Conservation (phyloP, 2,113 vertebrate species). For the Dryoscopus gambensis region DNA sequence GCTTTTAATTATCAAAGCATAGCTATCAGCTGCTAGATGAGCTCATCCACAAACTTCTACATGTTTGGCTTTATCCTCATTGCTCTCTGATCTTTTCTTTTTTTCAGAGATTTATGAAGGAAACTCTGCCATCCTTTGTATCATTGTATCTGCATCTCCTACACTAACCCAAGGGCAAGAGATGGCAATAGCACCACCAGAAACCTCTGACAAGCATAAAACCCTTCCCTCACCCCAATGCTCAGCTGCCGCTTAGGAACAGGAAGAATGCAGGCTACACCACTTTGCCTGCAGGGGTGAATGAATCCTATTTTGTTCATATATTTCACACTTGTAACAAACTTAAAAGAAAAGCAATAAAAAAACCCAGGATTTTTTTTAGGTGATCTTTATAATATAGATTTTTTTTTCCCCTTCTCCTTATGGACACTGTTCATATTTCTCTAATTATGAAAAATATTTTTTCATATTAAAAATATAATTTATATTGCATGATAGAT, state of each 20-base stretch:
- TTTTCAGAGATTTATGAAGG: neutral
- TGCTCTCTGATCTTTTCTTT: neutral
- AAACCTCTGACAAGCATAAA: neutral
- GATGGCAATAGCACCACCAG: neutral
- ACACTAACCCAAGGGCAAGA: neutral
- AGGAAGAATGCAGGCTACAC: neutral
- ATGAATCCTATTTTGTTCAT: neutral
- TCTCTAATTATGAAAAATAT: neutral
- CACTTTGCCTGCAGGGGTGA: neutral
- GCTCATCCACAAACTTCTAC: neutral
- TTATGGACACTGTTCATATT: neutral
- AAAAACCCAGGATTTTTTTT: neutral
- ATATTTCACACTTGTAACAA: neutral
- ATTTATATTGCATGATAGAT: neutral
- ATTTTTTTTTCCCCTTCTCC: neutral
- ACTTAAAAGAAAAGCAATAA: neutral
- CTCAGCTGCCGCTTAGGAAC: neutral
- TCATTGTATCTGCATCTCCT: neutral
- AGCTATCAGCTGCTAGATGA: neutral
- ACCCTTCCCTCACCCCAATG: neutral
- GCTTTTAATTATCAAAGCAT: neutral
- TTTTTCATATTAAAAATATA: neutral
- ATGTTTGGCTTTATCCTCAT: neutral
- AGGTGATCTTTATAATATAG: neutral
- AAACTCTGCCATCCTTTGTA: neutral